Evolutionary conservation across 2,113 vertebrate species (phyloP).

Genomic region (Hemiprocne comata): DNA sequence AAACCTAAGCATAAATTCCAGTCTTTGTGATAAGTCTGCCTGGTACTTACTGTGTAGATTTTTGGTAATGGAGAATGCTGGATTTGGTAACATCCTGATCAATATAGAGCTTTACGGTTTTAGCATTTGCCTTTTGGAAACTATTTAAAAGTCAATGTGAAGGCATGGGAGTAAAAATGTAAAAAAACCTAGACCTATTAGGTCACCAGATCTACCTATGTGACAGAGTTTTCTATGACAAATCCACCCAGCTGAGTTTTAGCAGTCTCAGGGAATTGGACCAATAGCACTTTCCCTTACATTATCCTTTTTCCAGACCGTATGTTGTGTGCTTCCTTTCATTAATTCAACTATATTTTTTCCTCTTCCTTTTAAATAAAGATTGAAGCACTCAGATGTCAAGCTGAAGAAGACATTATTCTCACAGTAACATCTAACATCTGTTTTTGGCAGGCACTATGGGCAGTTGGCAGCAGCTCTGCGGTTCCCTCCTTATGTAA

Average conservation of each 20-base stretch:
- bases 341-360: conserved; percentile 53
- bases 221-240: neutral
- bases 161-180: neutral
- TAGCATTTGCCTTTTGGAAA: neutral
- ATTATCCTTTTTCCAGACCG: neutral
- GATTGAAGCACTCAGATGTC: conserved; percentile 50
- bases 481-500: conserved; percentile 60
- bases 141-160: neutral
- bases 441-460: conserved; percentile 65
- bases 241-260: neutral
- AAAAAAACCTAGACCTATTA: neutral
- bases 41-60: neutral
- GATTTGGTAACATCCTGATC: neutral
- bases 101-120: neutral
- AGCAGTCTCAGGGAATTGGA: neutral
- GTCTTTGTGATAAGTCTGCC: neutral
- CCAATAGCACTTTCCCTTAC: neutral
- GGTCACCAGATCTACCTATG: neutral
- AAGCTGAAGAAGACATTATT: conserved; percentile 57
- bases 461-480: conserved; percentile 65
- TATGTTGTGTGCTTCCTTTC: neutral
- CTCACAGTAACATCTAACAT: conserved; percentile 66
- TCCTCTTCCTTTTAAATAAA: conserved; percentile 57
- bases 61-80: neutral
- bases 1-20: neutral